Evolutionary conservation across 1,140 invertebrate genomes (phyloP).

Genomic region (Ylistrum balloti): DNA sequence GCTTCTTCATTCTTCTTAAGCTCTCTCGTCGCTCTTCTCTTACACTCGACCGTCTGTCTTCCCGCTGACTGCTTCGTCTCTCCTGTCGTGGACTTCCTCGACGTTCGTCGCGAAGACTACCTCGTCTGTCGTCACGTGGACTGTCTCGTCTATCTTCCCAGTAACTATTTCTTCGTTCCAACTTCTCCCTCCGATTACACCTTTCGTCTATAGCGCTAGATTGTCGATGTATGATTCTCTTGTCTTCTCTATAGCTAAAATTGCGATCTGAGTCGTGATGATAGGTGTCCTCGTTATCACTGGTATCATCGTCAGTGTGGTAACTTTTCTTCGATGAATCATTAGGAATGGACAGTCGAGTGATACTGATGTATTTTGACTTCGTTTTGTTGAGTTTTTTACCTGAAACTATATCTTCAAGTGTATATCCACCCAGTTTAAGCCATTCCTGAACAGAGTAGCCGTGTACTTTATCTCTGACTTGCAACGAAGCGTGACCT

Average conservation of each 20-base stretch:
- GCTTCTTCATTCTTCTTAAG: background rate
- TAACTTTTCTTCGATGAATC: background rate
- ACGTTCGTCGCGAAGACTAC: background rate
- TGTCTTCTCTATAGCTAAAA: background rate
- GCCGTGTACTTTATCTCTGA: conserved; percentile 70
- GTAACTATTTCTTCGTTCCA: background rate
- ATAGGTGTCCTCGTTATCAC: background rate
- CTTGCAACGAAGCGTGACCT: conserved; percentile 71
- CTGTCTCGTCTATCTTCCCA: background rate
- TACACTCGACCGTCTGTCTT: background rate
- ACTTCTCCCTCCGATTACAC: background rate
- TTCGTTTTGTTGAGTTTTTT: conserved; percentile 53
- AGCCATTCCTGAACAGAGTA: conserved; percentile 64
- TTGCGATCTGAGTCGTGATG: background rate
- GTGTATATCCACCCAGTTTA: conserved; percentile 60
- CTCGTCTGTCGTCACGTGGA: background rate
- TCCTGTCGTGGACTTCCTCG: background rate
- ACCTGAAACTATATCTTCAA: conserved; percentile 60
- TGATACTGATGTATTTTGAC: background rate
- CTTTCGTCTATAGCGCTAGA: background rate
- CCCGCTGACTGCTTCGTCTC: background rate
- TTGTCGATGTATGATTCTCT: background rate
- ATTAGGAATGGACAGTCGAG: background rate
- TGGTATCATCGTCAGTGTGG: background rate
- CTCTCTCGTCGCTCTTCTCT: background rate